Evolutionary conservation across 2,113 vertebrate genomes (phyloP), one percentile per base, ranked within the genome.

Genomic region (Nothoprocta pentlandii): DNA sequence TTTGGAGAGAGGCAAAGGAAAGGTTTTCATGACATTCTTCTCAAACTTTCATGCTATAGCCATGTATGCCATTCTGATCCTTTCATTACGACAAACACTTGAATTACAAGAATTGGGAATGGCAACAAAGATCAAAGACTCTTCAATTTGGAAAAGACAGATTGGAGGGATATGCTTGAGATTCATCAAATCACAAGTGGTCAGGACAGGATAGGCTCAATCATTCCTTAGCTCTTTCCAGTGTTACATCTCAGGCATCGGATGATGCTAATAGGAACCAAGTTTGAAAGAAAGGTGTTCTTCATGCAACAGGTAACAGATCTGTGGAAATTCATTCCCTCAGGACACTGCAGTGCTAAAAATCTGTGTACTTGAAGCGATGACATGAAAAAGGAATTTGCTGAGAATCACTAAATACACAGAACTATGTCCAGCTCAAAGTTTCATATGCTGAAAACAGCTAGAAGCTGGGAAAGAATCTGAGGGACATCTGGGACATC

Each of bases 361-460:
- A 80, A 56, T 63, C 34, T 0, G 0, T 41, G 75, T 82, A 85
- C 67, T 74, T 49, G 36, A 80, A 82, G 28, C 5, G 62, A 95
- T 39, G 25, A 69, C 54, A 69, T 2, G 14, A 20, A 82, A 92
- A 44, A 89, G 58, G 92, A 92, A 93, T 41, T 32, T 71, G 92
- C 30, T 61, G 44, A 81, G 47, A 94, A 82, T 36, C 70, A 64
- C 20, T 44, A 70, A 25, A 4, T 81, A 81, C 53, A 34, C 21
- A 75, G 47, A 85, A 76, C 47, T 19, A 36, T 14, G 7, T 58
- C 71, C 80, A 63, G 89, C 68, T 85, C 67, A 51, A 81, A 36
- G 68, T 41, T 67, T 89, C 41, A n/a, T 46, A 71, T 87, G 53
- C 53, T 79, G 42, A 93, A 94, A 93, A 87, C 19, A 95, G 77